Conservation (phyloP, 2,113 vertebrate genomes). For the Piprites chloris region DNA sequence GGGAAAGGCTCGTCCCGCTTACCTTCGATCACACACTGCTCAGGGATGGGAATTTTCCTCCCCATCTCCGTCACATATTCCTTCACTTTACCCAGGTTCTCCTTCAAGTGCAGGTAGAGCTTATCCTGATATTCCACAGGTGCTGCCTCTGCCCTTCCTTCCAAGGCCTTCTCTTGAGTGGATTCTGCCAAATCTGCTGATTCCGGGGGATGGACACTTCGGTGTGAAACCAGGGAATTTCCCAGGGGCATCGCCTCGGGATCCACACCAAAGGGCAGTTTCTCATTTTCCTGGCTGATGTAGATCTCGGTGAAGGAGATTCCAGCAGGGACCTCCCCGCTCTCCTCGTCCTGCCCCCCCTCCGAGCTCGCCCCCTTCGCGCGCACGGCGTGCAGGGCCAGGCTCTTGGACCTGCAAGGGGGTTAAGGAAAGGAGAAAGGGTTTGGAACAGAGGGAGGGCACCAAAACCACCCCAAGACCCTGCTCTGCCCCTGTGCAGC, state of each 20-base stretch:
- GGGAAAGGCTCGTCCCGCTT: slow-evolving; percentile 6
- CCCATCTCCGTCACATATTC: slow-evolving; percentile 79
- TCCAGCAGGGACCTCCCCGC: slow-evolving; percentile 61
- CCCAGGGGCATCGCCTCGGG: neutral
- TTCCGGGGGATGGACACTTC: neutral
- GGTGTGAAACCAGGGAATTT: slow-evolving; percentile 30
- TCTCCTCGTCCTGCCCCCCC: slow-evolving; percentile 63
- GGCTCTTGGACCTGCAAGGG: slow-evolving; percentile 84
- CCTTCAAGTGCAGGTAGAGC: slow-evolving; percentile 85
- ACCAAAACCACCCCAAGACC: neutral
- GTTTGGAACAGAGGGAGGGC: neutral
- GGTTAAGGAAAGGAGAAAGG: neutral
- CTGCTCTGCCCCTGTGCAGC: neutral
- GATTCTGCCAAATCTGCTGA: neutral
- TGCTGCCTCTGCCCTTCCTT: slow-evolving; percentile 13
- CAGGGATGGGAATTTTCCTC: slow-evolving; percentile 85
- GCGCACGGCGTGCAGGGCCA: slow-evolving; percentile 79
- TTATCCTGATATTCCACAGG: slow-evolving; percentile 71
- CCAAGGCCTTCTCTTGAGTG: neutral
- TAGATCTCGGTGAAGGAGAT: slow-evolving; percentile 66
- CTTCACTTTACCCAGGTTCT: slow-evolving; percentile 84
- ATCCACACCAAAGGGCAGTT: neutral
- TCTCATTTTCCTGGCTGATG: slow-evolving; percentile 53
- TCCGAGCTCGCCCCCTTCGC: slow-evolving; percentile 74
- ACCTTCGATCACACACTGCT: slow-evolving; percentile 94